A percentile compares a stretch with the other conserved stretches of the same genome.
Conservation (phyloP, 2,888 invertebrate genomes). For the Liodrosophila aerea region DNA sequence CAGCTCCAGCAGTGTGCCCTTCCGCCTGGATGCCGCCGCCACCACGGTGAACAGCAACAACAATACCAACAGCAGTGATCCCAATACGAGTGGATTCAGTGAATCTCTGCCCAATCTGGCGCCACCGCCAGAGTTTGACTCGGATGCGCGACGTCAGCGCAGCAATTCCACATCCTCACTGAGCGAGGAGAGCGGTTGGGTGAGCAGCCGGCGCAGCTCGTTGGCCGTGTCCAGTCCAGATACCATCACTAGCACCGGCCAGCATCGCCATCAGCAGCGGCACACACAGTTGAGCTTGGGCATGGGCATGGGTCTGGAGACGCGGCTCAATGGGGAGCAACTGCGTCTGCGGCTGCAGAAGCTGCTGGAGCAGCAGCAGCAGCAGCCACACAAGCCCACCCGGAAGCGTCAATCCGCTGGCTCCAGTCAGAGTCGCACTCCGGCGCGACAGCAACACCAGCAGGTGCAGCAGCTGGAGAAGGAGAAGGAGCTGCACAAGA, state of each 20-base stretch:
- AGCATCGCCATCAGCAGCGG: conserved; percentile 42
- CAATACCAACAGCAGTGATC: conserved; percentile 75
- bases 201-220: conserved; percentile 89
- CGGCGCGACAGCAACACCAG: conserved; percentile 45
- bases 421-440: conserved; percentile 57
- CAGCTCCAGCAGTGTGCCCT: conserved; percentile 86
- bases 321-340: conserved; percentile 86
- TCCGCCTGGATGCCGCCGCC: conserved; percentile 84
- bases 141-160: conserved; percentile 79
- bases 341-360: conserved; percentile 86
- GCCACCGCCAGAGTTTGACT: conserved; percentile 86
- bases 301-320: conserved; percentile 78
- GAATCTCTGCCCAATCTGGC: conserved; percentile 89
- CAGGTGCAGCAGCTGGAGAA: conserved; percentile 32
- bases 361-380: conserved; percentile 82
- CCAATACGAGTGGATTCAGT: conserved; percentile 84
- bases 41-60: conserved; percentile 69
- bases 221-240: conserved; percentile 86
- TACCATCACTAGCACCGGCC: conserved; percentile 76
- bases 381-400: conserved; percentile 73
- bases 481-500: conserved; percentile 75
- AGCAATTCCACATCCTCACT: conserved; percentile 86
- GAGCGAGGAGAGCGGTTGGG: conserved; percentile 94
- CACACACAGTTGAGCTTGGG: conserved; percentile 65
- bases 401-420: conserved; percentile 60